These are phyloP conservation scores for Notiomystis cincta DNA, from an alignment of 2,113 vertebrate species.

Conservation along the genomic window DNA sequence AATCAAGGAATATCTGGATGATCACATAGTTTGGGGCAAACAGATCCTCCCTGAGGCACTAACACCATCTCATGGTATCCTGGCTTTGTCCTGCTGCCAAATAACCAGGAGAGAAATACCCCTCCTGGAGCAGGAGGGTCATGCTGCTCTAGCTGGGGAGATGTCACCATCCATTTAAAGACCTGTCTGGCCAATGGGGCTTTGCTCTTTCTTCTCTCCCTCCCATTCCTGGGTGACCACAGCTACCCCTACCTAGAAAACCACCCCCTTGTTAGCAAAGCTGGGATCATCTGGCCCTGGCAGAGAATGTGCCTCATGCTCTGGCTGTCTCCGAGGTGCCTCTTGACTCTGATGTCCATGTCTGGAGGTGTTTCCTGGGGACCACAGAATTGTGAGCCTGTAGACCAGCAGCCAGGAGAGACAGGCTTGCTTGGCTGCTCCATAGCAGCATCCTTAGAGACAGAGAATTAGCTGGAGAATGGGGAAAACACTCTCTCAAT, in stretches of 20 bases:
- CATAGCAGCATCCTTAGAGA: background rate
- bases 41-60: background rate
- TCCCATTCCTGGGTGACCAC: background rate
- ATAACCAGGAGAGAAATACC: background rate
- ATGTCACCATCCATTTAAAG: background rate
- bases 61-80: background rate
- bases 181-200: background rate
- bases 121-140: background rate
- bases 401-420: background rate
- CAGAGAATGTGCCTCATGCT: background rate
- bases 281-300: background rate
- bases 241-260: background rate
- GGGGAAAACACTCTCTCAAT: background rate
- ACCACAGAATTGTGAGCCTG: fast-evolving
- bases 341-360: background rate
- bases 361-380: background rate
- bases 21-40: background rate
- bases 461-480: background rate
- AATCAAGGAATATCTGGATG: background rate
- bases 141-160: background rate
- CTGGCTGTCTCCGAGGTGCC: background rate
- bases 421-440: background rate
- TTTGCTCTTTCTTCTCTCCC: background rate
- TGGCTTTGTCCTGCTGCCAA: background rate
- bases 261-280: background rate